Evolutionary conservation across 2,113 vertebrate genomes (phyloP), one percentile per base, ranked within the genome.

Genomic region (Anarhynchus alexandrinus): DNA sequence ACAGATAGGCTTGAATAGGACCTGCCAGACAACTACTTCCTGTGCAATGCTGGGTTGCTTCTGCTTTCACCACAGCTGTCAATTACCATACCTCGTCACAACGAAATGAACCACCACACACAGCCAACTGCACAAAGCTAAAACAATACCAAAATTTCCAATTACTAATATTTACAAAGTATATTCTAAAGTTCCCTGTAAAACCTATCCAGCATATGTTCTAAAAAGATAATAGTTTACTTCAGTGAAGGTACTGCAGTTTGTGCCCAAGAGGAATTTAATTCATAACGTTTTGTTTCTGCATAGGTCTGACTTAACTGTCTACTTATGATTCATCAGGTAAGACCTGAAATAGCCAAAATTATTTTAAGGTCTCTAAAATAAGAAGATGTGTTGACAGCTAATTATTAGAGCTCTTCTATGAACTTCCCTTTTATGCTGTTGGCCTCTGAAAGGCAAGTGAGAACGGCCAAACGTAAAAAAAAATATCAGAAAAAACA

Each of bases 21-120:
- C 57, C 40, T 65, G 61, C 36, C 70, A 59, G 55, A 38, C 15
- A 47, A 19, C 19, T 29, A 27, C 69, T 81, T 92, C 51, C 74
- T 67, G n/a, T 51, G 70, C 49, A 62, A 10, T 14, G 59, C 29
- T 23, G 16, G 26, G 40, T 34, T 76, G 15, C n/a, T 84, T 82
- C 91, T 91, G 61, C 49, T 92, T 49, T 70, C 73, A 65, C 22
- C 64, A 18, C 34, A 54, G 58, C 25, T 6, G 2, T 29, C 2
- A 2, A 23, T 15, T 27, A 30, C 34, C 1, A 1, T 0, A 38
- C 23, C 38, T 79, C 3, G 1, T 22, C 57, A 65, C 43, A 43
- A 49, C 18, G 84, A 71, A 86, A 73, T 3, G 21, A 93, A 84
- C 34, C 25, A 30, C 32, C 73, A 47, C 23, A 20, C 11, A 30